A percentile compares a stretch with the other conserved stretches of the same genome.
These are phyloP conservation scores for Loris lydekkerianus DNA, from an alignment of 2,797 vertebrate genomes.

Conservation along the genomic window DNA sequence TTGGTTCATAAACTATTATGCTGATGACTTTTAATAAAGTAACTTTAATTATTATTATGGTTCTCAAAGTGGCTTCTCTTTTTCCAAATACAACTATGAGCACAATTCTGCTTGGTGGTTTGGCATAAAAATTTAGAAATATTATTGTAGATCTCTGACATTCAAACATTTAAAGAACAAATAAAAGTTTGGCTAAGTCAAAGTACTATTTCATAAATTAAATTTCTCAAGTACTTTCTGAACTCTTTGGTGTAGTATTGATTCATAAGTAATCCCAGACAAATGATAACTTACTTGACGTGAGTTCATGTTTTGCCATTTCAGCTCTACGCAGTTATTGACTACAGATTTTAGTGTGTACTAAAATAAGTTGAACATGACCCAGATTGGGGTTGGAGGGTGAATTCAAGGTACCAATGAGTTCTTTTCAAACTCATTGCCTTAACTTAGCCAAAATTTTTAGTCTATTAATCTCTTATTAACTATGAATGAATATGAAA, in stretches of 20 bases:
- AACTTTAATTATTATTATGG: constrained; percentile 2
- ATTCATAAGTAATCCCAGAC: constrained; percentile 53
- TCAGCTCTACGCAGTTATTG: not conserved
- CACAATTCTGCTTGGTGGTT: constrained; percentile 14
- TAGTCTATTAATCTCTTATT: not conserved
- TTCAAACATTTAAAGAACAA: constrained; percentile 11
- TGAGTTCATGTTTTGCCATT: constrained; percentile 17
- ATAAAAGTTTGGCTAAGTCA: not conserved
- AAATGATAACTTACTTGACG: not conserved
- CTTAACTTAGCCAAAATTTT: not conserved
- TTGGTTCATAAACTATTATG: not conserved
- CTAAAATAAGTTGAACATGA: not conserved
- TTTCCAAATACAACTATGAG: not conserved
- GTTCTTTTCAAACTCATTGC: not conserved
- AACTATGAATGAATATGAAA: not conserved
- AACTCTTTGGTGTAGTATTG: constrained; percentile 31
- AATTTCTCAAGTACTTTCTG: constrained; percentile 56
- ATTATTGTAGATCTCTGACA: not conserved
- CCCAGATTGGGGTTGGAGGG: not conserved
- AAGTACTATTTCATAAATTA: constrained; percentile 37
- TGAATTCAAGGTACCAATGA: not conserved
- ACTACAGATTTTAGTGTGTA: constrained; percentile 17
- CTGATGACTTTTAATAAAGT: not conserved
- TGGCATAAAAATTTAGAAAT: constrained; percentile 12
- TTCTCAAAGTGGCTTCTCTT: not conserved